Percentiles rank a stretch among this genome's conserved stretches.
phyloP scores from a whole-genome alignment of 2,888 invertebrate genomes.

The Campopleginae sp. region DNA sequence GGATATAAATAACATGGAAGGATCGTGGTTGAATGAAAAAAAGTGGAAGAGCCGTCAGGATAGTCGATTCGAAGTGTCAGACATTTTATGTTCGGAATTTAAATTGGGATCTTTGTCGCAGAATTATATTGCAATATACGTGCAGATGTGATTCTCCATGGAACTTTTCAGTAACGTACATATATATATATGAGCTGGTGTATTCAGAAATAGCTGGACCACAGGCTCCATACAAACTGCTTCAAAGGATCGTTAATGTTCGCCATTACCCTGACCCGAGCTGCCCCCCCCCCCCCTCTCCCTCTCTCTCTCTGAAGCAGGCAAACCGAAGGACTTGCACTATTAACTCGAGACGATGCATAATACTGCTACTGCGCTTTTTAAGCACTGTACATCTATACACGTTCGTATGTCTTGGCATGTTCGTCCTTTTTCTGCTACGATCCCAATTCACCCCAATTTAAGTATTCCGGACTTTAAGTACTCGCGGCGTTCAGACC shows the following conservation, averaged over 20 bases:
- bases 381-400: slow-evolving; percentile 38
- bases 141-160: not conserved
- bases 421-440: not conserved
- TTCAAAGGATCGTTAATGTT: slow-evolving; percentile 68
- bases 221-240: slow-evolving; percentile 55
- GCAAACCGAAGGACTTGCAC: slow-evolving; percentile 24
- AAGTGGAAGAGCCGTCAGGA: not conserved
- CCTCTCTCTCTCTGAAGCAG: slow-evolving; percentile 9
- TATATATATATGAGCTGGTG: not conserved
- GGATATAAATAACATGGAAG: not conserved
- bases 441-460: slow-evolving; percentile 26
- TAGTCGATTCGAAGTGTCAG: not conserved
- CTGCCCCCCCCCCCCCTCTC: not conserved
- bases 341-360: slow-evolving; percentile 45
- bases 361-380: slow-evolving; percentile 42
- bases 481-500: not conserved
- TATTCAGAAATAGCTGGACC: slow-evolving; percentile 19
- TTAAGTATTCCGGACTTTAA: not conserved
- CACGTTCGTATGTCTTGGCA: not conserved
- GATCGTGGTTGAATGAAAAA: not conserved
- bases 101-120: slow-evolving; percentile 37
- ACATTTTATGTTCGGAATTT: slow-evolving; percentile 37
- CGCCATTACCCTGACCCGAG: slow-evolving; percentile 47
- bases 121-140: slow-evolving; percentile 11
- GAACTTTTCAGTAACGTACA: not conserved